Evolutionary conservation across 1,140 invertebrate species (phyloP).

Genomic region (Eurosta solidaginis): DNA sequence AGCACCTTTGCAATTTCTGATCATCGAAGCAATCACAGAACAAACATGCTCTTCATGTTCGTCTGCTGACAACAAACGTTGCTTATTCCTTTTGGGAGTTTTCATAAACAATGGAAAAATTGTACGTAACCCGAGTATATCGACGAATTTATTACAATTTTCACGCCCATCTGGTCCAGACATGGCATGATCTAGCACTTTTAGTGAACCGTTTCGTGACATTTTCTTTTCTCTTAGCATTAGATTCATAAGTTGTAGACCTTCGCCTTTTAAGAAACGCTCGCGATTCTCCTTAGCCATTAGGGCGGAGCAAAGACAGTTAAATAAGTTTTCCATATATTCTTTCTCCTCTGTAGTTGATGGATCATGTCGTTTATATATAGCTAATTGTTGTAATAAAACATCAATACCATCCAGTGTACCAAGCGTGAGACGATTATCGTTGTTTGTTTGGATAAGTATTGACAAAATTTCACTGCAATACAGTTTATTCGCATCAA

Average conservation of each 20-base stretch:
- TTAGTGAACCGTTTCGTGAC: conserved; percentile 93
- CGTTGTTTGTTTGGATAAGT: conserved; percentile 86
- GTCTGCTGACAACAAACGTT: conserved; percentile 82
- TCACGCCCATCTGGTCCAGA: conserved; percentile 89
- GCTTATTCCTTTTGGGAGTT: conserved; percentile 87
- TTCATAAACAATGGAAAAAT: conserved; percentile 99
- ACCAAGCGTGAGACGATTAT: conserved; percentile 82
- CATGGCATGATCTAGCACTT: conserved; percentile 96
- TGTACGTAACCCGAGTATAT: conserved; percentile 93
- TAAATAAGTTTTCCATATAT: conserved; percentile 98
- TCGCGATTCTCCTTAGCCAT: conserved; percentile 87
- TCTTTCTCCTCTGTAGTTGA: conserved; percentile 90
- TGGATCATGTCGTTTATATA: conserved; percentile 96
- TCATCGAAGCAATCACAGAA: conserved; percentile 91
- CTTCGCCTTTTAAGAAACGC: conserved; percentile 91
- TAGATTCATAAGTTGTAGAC: conserved; percentile 90
- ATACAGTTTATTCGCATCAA: conserved; percentile 96
- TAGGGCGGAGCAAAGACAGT: conserved; percentile 91
- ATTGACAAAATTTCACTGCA: conserved; percentile 96
- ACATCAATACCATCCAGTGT: conserved; percentile 96
- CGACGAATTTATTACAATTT: conserved; percentile 98
- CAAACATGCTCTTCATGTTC: conserved; percentile 96
- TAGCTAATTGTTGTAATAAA: conserved; percentile 90
- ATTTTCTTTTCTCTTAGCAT: conserved; percentile 98
- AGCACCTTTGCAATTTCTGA: conserved; percentile 88